These are phyloP conservation scores for Sigmodon hispidus DNA, from an alignment of 2,113 vertebrate genomes.

Conservation along the genomic window DNA sequence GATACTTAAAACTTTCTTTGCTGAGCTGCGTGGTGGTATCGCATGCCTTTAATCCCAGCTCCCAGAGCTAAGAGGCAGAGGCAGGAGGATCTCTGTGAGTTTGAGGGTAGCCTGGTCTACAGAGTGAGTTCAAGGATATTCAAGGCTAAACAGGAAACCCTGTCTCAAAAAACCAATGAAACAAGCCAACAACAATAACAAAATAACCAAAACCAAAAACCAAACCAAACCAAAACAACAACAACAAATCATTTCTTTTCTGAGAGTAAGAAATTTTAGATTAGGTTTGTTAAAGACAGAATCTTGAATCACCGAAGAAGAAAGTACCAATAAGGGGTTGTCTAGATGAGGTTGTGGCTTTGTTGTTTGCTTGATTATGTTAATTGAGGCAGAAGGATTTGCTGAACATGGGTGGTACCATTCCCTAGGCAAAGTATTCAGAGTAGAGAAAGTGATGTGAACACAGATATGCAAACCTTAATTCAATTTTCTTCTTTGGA, in stretches of 20 bases:
- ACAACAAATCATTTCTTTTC: neutral
- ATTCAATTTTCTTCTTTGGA: neutral
- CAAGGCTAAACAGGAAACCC: neutral
- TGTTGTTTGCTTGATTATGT: neutral
- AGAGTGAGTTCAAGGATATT: neutral
- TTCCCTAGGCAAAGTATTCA: neutral
- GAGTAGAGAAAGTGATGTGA: neutral
- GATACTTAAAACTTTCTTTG: conserved; percentile 59
- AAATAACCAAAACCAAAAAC: neutral
- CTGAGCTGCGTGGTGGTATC: conserved; percentile 45
- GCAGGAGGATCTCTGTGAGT: neutral
- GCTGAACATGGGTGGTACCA: neutral
- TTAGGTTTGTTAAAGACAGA: neutral
- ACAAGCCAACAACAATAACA: neutral
- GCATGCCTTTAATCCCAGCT: neutral
- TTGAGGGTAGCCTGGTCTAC: neutral
- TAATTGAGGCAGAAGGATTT: neutral
- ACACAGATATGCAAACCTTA: neutral
- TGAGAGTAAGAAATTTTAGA: neutral
- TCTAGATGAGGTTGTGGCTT: neutral
- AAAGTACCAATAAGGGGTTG: neutral
- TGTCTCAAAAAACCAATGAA: neutral
- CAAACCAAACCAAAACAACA: neutral
- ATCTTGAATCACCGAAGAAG: neutral
- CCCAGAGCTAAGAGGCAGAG: neutral